Evolutionary conservation across 2,888 invertebrate genomes (phyloP), one percentile per base, ranked within the genome.

Genomic region (Molanna angustata): DNA sequence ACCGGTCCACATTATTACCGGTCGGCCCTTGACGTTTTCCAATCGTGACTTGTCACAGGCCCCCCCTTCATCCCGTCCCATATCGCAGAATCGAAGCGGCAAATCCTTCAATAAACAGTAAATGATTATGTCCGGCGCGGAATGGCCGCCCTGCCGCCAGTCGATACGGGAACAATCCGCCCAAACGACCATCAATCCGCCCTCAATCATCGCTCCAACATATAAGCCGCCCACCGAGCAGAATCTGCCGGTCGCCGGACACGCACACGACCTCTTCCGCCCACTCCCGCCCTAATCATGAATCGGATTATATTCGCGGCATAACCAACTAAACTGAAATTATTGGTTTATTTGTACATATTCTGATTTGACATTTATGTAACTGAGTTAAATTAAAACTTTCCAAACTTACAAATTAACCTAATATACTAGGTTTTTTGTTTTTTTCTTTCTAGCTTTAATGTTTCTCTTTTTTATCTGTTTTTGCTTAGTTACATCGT

Each of bases 51-150:
- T 32, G 18, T 27, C 21, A 27, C 43, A 27, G 39, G 27, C 22
- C 48, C 40, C 46, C 40, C 44, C 33, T 37, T 22, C 31, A 20
- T 31, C 41, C 39, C 13, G 20, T 20, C 22, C 43, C 54, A 37
- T 27, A 50, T 47, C 54, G 41, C 33, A 18, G 22, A 50, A 54
- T 54, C 54, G 54, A 54, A 31, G 22, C 54, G 50, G 56, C 58
- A 58, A 58, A 58, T 58, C 58, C 58, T 58, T 58, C 58, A 58
- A 58, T 58, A 58, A 58, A 58, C 58, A 58, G 52, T 47, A 56
- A 58, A 58, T 54, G 58, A 58, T 58, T 53, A 58, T 58, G 58
- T 58, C 54, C 54, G 56, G 53, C 17, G 22, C 22, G 33, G 46
- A 58, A 58, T 58, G 56, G 49, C 53, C 56, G n/a, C n/a, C 31